Evolutionary conservation across 2,888 invertebrate species (phyloP).

Genomic region (Parascotia fuliginaria): DNA sequence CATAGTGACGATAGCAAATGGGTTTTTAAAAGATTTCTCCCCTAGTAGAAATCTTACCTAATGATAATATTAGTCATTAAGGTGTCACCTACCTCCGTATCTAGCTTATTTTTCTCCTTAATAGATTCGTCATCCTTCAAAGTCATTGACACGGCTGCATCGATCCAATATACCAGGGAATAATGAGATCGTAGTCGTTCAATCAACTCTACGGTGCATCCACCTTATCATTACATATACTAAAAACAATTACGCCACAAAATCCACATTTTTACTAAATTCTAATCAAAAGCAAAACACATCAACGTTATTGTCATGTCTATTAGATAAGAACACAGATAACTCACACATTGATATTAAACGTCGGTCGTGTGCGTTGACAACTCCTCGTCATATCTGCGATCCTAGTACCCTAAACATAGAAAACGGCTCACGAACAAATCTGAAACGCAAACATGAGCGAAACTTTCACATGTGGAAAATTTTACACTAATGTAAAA

Average conservation of each 20-base stretch:
- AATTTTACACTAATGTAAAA: slow-evolving; percentile 67
- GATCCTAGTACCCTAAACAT: slow-evolving; percentile 73
- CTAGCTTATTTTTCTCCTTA: slow-evolving; percentile 34
- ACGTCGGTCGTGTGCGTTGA: slow-evolving; percentile 48
- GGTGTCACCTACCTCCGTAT: slow-evolving; percentile 36
- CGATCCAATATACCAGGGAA: slow-evolving; percentile 73
- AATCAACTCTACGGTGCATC: slow-evolving; percentile 77
- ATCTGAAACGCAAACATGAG: slow-evolving; percentile 65
- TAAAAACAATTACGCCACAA: slow-evolving; percentile 37
- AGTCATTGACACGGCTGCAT: slow-evolving; percentile 82
- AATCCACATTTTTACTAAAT: slow-evolving; percentile 18
- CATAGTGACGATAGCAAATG: too few species aligned
- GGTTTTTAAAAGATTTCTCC: too few species aligned
- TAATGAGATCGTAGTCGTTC: slow-evolving; percentile 73
- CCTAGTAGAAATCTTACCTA: too few species aligned
- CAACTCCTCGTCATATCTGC: slow-evolving; percentile 54
- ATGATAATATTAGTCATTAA: too few species aligned
- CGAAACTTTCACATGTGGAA: slow-evolving; percentile 69
- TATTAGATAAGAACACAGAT: slow-evolving; percentile 48
- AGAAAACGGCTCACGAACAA: slow-evolving; percentile 77
- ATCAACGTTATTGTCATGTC: slow-evolving; percentile 35
- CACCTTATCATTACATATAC: slow-evolving; percentile 63
- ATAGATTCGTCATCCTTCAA: slow-evolving; percentile 75
- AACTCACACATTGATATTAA: slow-evolving; percentile 57
- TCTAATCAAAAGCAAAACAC: slow-evolving; percentile 34